These are phyloP conservation scores for Pogonocichla stellata DNA, from an alignment of 2,113 vertebrate species.

Conservation along the genomic window DNA sequence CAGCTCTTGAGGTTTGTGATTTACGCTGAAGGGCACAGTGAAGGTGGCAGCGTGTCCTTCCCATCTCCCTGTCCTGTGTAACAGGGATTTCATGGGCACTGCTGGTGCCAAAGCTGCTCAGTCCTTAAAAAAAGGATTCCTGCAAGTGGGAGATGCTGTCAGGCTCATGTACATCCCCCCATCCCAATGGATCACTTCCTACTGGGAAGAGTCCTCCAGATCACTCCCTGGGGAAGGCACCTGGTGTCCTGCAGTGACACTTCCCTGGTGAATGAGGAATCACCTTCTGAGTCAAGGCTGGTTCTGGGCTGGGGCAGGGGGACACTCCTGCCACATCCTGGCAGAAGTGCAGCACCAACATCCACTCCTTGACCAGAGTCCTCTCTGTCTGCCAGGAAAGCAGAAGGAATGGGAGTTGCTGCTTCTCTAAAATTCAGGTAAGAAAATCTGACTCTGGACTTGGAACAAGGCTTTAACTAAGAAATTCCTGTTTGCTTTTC, in stretches of 20 bases:
- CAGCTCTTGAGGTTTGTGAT: not conserved
- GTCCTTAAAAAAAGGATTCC: not conserved
- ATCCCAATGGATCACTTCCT: not conserved
- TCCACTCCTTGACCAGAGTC: too few species aligned
- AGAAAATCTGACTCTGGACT: not conserved
- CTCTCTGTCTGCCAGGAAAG: not conserved
- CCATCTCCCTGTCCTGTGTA: fast-evolving
- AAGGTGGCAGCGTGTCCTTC: not conserved
- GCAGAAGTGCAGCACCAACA: fast-evolving
- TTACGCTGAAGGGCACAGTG: not conserved
- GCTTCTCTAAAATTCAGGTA: not conserved
- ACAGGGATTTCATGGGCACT: not conserved
- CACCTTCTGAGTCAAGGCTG: not conserved
- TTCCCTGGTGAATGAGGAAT: not conserved
- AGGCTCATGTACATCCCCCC: fast-evolving
- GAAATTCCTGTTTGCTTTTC: not conserved
- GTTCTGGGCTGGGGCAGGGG: not conserved
- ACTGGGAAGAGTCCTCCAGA: not conserved
- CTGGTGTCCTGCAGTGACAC: fast-evolving
- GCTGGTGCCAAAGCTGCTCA: not conserved
- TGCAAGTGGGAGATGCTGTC: not conserved
- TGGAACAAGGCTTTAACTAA: not conserved
- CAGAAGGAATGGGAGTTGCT: not conserved
- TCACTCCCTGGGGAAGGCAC: not conserved
- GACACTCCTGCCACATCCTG: not conserved